Evolutionary conservation across 2,113 vertebrate genomes (phyloP), one percentile per base, ranked within the genome.

Genomic region (Cinclus cinclus): DNA sequence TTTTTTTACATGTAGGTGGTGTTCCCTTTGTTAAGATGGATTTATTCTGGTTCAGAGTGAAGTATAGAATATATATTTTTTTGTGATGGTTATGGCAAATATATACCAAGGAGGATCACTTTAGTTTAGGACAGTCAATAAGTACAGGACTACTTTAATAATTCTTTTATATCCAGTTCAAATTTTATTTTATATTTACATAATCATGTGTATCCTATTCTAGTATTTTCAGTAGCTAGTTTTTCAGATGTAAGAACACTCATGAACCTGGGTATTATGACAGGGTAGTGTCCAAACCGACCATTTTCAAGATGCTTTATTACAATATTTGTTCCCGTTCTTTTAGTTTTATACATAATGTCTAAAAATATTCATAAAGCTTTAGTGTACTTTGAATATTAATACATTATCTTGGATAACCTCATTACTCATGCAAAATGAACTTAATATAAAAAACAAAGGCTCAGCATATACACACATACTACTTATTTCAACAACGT

Each of bases 1-100:
- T 49, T 46, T 86, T 74, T 76, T 75, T 11, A 31, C 0, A 0
- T 59, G 15, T 67, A 60, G 2, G 13, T 69, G 8, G 5, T 75
- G 8, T 28, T 92, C 12, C 23, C 27, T n/a, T 49, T 79, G 39
- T 76, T 87, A 64, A 62, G 2, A 4, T 16, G 63, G 24, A 79
- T 71, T 75, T 67, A 59, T 74, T 84, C 22, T 44, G 10, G 8
- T 65, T 81, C 56, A 81, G 44, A 63, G 9, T 46, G 30, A 94
- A 63, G 9, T 17, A 58, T 4, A 73, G 53, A 56, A n/a, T n/a
- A 55, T 53, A 31, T 11, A 55, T 22, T 8, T 68, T 76, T 89
- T 77, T 78, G 42, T 62, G 23, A 75, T 63, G 8, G 7, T 7
- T 53, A 6, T 63, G 28, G 13, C 27, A 4, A 65, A 39, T 35